Evolutionary conservation across 92 coral and sea anemone genomes (phyloP).

Genomic region (Phymanthus crucifer): DNA sequence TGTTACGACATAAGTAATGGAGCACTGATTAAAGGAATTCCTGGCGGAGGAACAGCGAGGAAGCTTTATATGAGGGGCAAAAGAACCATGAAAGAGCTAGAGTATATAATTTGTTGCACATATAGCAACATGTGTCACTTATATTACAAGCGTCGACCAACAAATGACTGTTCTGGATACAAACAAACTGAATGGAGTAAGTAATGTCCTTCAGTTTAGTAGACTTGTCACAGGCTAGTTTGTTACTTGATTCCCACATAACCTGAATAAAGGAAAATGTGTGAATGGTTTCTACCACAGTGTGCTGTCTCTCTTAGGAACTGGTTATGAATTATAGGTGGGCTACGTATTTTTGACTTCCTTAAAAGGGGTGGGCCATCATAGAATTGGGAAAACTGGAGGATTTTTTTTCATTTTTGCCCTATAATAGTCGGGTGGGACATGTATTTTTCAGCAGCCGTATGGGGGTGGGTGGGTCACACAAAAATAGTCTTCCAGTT

Average conservation of each 20-base stretch:
- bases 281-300: too few species aligned
- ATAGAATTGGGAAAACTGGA: too few species aligned
- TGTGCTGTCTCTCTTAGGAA: too few species aligned
- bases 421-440: too few species aligned
- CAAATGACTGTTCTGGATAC: background rate
- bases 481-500: too few species aligned
- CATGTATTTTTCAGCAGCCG: too few species aligned
- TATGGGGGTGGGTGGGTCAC: too few species aligned
- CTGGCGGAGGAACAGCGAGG: constrained; percentile 26
- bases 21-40: constrained; percentile 13
- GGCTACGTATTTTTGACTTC: too few species aligned
- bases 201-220: background rate
- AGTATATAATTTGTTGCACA: background rate
- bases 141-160: background rate
- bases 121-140: constrained; percentile 6
- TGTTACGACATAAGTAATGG: constrained; percentile 12
- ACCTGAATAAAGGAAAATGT: background rate
- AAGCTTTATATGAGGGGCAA: constrained; percentile 2
- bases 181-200: constrained; percentile 3
- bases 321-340: too few species aligned
- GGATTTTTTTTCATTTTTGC: too few species aligned
- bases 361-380: too few species aligned
- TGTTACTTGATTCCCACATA: too few species aligned
- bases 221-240: background rate
- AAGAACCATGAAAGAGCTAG: background rate